Evolutionary conservation across 2,113 vertebrate genomes (phyloP).

Genomic region (Eublepharis macularius): DNA sequence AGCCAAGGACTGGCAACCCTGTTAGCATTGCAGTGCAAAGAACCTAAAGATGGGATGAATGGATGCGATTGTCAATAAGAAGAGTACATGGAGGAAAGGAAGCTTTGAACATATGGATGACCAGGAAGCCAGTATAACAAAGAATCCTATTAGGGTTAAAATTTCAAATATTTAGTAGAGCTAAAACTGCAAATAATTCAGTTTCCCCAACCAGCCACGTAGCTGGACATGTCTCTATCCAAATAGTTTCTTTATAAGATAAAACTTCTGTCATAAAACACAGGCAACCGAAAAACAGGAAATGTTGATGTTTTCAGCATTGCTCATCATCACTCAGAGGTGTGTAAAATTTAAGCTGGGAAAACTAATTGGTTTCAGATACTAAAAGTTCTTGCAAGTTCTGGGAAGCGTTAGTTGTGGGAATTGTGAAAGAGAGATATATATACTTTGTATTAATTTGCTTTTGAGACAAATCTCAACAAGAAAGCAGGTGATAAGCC

Average conservation of each 20-base stretch:
- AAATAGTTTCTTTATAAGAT: background rate
- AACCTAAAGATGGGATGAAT: background rate
- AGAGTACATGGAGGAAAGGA: too few relatives aligned
- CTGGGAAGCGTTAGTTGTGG: slow-evolving; percentile 60
- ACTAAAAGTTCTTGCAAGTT: slow-evolving; percentile 70
- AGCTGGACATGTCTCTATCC: background rate
- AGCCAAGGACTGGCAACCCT: too few relatives aligned
- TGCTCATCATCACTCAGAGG: slow-evolving; percentile 60
- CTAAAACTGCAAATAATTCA: background rate
- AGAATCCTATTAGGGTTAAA: too few relatives aligned
- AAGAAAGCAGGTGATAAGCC: slow-evolving; percentile 78
- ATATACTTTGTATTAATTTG: slow-evolving; percentile 68
- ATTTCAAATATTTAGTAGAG: too few relatives aligned
- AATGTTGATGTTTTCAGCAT: slow-evolving; percentile 60
- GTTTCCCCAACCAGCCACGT: background rate
- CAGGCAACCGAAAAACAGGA: background rate
- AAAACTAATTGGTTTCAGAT: slow-evolving; percentile 66
- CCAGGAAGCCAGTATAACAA: background rate
- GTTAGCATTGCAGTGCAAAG: too few relatives aligned
- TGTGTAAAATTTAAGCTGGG: slow-evolving; percentile 61
- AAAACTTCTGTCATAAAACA: background rate
- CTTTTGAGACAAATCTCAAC: slow-evolving; percentile 69
- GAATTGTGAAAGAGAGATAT: slow-evolving; percentile 33
- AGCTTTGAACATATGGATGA: too few relatives aligned
- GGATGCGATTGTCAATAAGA: background rate